phyloP scores from a whole-genome alignment of 2,888 invertebrate species.

The Ganaspis brasiliensis region DNA sequence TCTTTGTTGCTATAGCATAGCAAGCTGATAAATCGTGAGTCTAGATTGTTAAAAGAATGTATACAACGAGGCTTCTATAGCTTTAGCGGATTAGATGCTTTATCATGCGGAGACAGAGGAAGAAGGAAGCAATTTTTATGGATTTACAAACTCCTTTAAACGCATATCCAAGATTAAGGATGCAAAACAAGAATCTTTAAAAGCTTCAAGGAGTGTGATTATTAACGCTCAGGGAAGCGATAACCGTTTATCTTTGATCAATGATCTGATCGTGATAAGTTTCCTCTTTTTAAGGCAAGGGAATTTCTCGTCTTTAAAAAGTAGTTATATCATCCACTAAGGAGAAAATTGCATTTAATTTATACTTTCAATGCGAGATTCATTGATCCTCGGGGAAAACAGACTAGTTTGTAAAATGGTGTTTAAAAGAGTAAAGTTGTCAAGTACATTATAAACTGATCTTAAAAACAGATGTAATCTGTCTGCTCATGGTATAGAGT shows the following conservation, averaged over 20 bases:
- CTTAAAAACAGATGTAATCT: neutral
- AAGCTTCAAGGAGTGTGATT: neutral
- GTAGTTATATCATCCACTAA: constrained; percentile 9
- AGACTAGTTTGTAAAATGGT: neutral
- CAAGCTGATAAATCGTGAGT: constrained; percentile 32
- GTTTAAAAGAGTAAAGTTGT: constrained; percentile 3
- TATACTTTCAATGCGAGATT: constrained; percentile 1
- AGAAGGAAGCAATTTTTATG: neutral
- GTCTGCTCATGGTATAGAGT: neutral
- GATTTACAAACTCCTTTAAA: constrained; percentile 9
- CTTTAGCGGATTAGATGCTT: constrained; percentile 32
- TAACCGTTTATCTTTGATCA: neutral
- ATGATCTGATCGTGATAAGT: constrained; percentile 13
- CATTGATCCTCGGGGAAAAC: neutral
- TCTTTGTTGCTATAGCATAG: constrained; percentile 49
- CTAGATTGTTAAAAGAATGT: constrained; percentile 26
- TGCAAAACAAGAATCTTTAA: constrained; percentile 7
- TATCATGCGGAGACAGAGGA: constrained; percentile 26
- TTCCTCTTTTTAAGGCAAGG: neutral
- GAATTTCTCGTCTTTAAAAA: neutral
- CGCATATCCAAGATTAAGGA: constrained; percentile 2
- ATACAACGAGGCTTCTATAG: neutral
- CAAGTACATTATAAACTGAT: neutral
- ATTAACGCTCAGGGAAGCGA: constrained; percentile 1
- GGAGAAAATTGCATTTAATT: constrained; percentile 6